Evolutionary conservation across 2,113 vertebrate genomes (phyloP).

Genomic region (Holacanthus passer): DNA sequence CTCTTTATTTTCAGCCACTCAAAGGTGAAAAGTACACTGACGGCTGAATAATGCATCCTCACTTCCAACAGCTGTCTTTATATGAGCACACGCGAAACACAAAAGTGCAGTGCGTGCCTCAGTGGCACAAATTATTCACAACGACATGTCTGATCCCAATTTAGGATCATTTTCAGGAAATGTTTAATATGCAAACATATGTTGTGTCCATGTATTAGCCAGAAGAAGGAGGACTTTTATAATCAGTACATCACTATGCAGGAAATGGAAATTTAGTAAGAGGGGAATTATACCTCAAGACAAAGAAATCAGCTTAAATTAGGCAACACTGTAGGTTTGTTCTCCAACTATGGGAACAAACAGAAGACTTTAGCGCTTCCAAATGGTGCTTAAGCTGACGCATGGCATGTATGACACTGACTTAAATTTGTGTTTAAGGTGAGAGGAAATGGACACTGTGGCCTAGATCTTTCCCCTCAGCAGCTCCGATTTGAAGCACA

Average conservation of each 20-base stretch:
- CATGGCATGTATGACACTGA: constrained; percentile 2
- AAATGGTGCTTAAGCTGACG: background rate
- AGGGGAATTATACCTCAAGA: background rate
- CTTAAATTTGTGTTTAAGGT: constrained; percentile 33
- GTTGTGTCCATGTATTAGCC: background rate
- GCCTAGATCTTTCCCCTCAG: constrained; percentile 60
- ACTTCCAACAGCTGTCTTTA: constrained; percentile 38
- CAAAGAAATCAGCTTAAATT: background rate
- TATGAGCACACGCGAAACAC: constrained; percentile 22
- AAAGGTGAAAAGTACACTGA: constrained; percentile 60
- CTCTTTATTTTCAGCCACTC: constrained; percentile 45
- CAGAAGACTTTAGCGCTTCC: background rate
- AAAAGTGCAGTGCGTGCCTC: background rate
- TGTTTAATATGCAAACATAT: constrained; percentile 14
- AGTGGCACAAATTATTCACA: constrained; percentile 1
- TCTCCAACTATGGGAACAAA: background rate
- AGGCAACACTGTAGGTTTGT: background rate
- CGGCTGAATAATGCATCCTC: constrained; percentile 65
- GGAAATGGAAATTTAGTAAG: background rate
- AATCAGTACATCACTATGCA: background rate
- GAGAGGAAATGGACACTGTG: constrained; percentile 52
- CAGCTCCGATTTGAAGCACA: constrained; percentile 26
- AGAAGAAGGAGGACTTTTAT: background rate
- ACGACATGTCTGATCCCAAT: background rate
- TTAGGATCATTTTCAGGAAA: constrained; percentile 1